These are phyloP conservation scores for Muscidifurax raptorellus DNA, from an alignment of 1,140 invertebrate genomes.

Conservation along the genomic window DNA sequence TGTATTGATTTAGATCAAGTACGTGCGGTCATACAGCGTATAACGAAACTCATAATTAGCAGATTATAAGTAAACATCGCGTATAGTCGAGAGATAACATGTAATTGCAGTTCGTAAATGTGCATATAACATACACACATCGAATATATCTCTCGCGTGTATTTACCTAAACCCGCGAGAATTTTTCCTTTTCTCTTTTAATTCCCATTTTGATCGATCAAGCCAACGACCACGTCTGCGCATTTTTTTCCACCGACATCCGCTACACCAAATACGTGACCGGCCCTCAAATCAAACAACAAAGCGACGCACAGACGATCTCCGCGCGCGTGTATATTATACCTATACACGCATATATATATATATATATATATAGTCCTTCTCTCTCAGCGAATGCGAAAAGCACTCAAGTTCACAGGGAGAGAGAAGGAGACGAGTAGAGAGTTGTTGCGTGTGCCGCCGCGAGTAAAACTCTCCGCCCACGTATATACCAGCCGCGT, in stretches of 20 bases:
- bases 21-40: background rate
- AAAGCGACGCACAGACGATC: background rate
- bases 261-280: background rate
- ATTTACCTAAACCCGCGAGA: too few species aligned
- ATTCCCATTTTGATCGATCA: too few species aligned
- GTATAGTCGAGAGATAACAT: too few species aligned
- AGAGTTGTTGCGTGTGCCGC: conserved; percentile 1
- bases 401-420: conserved; percentile 23
- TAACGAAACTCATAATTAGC: background rate
- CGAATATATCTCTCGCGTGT: too few species aligned
- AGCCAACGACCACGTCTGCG: too few species aligned
- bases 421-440: background rate
- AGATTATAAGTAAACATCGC: background rate
- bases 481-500: conserved; percentile 22
- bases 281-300: background rate
- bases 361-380: background rate
- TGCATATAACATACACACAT: too few species aligned
- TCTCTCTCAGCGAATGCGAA: background rate
- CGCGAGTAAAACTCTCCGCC: conserved; percentile 4
- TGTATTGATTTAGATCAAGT: background rate
- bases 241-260: background rate
- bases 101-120: too few species aligned
- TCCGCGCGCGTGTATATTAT: background rate
- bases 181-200: too few species aligned
- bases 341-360: background rate